Evolutionary conservation across 1,140 invertebrate species (phyloP), one percentile per base, ranked within the genome.

Genomic region (Pentalonia nigronervosa): DNA sequence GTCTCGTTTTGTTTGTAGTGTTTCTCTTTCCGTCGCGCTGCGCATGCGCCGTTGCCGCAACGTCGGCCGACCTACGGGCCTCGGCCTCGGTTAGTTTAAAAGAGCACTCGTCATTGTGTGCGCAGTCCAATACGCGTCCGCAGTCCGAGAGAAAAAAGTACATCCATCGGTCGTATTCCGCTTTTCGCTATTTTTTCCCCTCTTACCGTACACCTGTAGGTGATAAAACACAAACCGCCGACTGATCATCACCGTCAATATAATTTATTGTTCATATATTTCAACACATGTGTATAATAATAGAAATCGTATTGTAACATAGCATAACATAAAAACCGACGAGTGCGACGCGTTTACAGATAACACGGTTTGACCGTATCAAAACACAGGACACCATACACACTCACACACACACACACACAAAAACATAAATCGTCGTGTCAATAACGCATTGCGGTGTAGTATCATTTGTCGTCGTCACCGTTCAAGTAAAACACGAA

Each of bases 41-140:
- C 89, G 91, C 91, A 93, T 86, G 91, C 91, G 91, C 48, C 9
- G 8, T 56, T 36, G 8, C 25, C 11, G 45, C 4, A 76, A 76
- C 89, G 76, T 93, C 91, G 67, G 48, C 50, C 91, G 91, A 86
- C 91, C 91, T 93, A 93, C 91, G 91, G 76, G 91, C 91, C 50
- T 30, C 91, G 81, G 90, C 91, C 91, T 48, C 86, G 91, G 91
- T 93, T 93, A 93, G 91, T 93, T 93, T 93, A 93, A 93, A 93
- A 93, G 91, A 93, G 91, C 91, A 86, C 91, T 93, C 91, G 91
- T 93, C 91, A 56, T 93, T 81, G 91, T 93, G 91, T 93, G 81
- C 50, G 91, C 81, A 93, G 91, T 93, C 91, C 91, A 93, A 93
- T 93, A 93, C 91, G 91, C 17, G 91, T 93, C 48, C 91, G 91